Evolutionary conservation across 2,113 vertebrate species (phyloP), one percentile per base, ranked within the genome.

Genomic region (Grallaria varia): DNA sequence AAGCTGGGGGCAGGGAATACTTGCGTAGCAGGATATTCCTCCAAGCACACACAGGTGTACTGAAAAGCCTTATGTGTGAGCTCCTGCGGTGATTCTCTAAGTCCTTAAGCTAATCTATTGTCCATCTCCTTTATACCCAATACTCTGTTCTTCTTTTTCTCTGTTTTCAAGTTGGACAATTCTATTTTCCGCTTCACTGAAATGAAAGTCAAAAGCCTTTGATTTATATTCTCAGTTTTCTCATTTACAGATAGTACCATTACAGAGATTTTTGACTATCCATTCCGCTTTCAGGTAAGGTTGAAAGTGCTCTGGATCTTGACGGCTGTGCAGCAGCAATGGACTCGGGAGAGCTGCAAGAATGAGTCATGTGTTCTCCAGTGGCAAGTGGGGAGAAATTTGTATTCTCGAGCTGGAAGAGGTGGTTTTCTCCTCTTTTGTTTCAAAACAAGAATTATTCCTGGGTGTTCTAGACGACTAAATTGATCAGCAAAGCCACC

Each of bases 171-270:
- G 73, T 40, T 75, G 90, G 88, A 95, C 85, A 84, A 88, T 88
- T 96, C 90, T 94, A 90, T 94, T 94, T 96, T 93, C 79, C 0
- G 8, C 72, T 86, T 86, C 79, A 81, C 56, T 28, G 74, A 86
- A 90, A 95, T 89, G 50, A 90, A 81, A 94, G 68, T 94, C 87
- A 92, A 88, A 96, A 90, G 72, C 53, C 72, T 96, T 95, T 94
- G 92, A 96, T 96, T 93, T 91, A 89, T 84, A 86, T 33, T 66
- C 64, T 59, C 52, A 52, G 87, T 94, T 90, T 68, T 90, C 91
- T 96, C 93, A 86, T 93, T 95, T 94, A 88, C 68, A 80, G 87
- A 86, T 62, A 80, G 71, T 37, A 86, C 63, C 59, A 83, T 96
- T 95, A 78, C 49, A 85, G 67, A 76, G 50, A 77, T 90, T 94